phyloP scores from a whole-genome alignment of 1,140 invertebrate species.

The Campodea augens region DNA sequence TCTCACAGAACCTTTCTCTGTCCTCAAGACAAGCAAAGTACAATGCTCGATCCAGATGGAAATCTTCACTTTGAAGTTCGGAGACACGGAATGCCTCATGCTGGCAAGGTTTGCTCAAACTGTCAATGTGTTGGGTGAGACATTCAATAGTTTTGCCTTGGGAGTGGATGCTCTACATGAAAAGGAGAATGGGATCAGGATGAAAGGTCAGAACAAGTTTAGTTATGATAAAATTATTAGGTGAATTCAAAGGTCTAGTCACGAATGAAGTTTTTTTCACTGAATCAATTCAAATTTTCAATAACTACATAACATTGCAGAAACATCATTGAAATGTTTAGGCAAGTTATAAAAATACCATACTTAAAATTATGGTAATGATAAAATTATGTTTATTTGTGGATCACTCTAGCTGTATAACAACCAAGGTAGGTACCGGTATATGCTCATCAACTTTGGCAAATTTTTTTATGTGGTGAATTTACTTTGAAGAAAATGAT shows the following conservation, averaged over 20 bases:
- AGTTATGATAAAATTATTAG: not conserved
- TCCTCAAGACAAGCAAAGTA: conserved; percentile 79
- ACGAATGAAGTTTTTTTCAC: not conserved
- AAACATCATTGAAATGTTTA: not conserved
- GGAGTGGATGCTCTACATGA: conserved; percentile 28
- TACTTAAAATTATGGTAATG: too few species aligned
- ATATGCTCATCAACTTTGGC: too few species aligned
- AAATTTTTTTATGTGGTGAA: too few species aligned
- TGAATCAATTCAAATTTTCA: not conserved
- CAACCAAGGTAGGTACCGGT: too few species aligned
- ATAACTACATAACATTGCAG: not conserved
- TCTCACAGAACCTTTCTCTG: conserved; percentile 46
- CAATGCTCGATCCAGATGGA: conserved; percentile 73
- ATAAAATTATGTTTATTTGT: too few species aligned
- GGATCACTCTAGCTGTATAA: too few species aligned
- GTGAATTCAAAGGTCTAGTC: not conserved
- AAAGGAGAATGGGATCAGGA: conserved; percentile 14
- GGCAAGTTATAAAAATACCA: too few species aligned
- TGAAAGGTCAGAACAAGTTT: conserved; percentile 12
- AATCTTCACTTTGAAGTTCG: conserved; percentile 78
- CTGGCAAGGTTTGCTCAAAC: conserved; percentile 42
- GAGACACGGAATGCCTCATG: conserved; percentile 62
- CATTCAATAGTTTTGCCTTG: conserved; percentile 74
- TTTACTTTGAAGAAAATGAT: too few species aligned
- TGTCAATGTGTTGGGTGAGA: conserved; percentile 39